Conservation (phyloP, 2,797 vertebrate species). For the Coluber constrictor region DNA sequence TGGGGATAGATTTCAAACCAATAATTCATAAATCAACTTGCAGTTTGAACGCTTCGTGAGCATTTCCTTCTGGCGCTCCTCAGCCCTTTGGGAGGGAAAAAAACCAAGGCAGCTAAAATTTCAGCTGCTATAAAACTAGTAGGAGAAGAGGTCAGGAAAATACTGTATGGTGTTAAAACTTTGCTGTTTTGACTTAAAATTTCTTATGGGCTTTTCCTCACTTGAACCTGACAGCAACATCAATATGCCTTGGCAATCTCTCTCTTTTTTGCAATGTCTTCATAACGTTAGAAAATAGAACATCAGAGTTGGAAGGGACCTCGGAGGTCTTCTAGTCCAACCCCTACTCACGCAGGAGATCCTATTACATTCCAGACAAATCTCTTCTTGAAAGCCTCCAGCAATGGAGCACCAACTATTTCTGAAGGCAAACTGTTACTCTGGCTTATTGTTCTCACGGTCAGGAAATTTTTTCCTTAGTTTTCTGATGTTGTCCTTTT, state of each 20-base stretch:
- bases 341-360: not conserved
- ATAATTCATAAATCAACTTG: not conserved
- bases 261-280: not conserved
- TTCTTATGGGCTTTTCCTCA: not conserved
- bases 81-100: not conserved
- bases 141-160: conserved; percentile 51
- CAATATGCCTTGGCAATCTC: not conserved
- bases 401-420: too few species aligned
- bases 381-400: not conserved
- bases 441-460: too few species aligned
- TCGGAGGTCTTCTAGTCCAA: not conserved
- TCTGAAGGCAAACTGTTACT: not conserved
- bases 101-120: not conserved
- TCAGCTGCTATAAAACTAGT: conserved; percentile 39
- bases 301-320: not conserved
- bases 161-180: conserved; percentile 40
- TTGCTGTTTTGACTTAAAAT: conserved; percentile 18
- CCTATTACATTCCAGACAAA: not conserved
- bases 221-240: not conserved
- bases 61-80: not conserved
- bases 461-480: too few species aligned
- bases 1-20: not conserved
- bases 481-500: too few species aligned
- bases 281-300: not conserved
- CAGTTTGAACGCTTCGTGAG: not conserved